Conservation (phyloP, 1,140 invertebrate species). For the Formica selysi region DNA sequence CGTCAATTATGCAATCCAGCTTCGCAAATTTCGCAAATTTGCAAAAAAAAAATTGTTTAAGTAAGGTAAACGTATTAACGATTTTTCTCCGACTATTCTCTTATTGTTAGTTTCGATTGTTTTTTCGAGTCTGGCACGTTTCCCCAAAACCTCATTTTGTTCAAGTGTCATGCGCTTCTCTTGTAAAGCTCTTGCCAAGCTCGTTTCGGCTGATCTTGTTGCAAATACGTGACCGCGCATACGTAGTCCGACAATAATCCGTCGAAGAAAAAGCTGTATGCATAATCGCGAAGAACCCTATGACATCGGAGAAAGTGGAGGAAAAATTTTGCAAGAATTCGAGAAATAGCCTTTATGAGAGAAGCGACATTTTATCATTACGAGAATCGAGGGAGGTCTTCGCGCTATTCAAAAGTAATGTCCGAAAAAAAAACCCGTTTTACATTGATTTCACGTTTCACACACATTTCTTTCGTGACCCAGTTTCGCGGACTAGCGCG, state of each 20-base stretch:
- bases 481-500: conserved; percentile 7
- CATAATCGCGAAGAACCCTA: conserved; percentile 34
- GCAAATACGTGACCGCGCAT: conserved; percentile 52
- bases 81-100: not conserved
- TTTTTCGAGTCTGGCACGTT: conserved; percentile 22
- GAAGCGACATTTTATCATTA: not conserved
- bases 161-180: conserved; percentile 23
- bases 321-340: not conserved
- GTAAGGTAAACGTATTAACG: conserved; percentile 26
- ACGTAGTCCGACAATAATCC: conserved; percentile 40
- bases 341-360: not conserved
- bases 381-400: not conserved
- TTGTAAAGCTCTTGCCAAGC: conserved; percentile 41
- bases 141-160: conserved; percentile 14
- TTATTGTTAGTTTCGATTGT: not conserved
- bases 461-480: conserved; percentile 31
- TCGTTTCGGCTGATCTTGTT: conserved; percentile 53
- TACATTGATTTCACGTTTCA: conserved; percentile 50
- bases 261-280: conserved; percentile 45
- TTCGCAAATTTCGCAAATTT: not conserved
- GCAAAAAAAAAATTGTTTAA: not conserved
- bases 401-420: not conserved
- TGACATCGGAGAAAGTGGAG: not conserved
- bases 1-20: too few species aligned
- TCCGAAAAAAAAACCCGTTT: not conserved